Evolutionary conservation across 2,797 vertebrate species (phyloP), one percentile per base, ranked within the genome.

Genomic region (Cottoperca gobio): DNA sequence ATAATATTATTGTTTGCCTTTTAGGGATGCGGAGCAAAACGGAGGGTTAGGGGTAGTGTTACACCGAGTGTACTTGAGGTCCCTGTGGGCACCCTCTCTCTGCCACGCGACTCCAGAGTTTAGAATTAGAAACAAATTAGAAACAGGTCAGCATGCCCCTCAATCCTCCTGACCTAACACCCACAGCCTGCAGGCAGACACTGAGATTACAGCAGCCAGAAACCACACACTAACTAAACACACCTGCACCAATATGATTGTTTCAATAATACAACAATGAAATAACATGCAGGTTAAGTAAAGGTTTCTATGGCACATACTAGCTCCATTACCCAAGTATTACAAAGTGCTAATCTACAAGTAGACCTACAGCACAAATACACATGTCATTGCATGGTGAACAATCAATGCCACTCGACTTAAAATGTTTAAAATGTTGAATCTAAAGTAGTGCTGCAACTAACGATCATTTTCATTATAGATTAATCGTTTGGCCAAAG

Each of bases 1-100:
- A 85, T 60, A 92, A 91, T 87, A 68, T 93, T 91, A 81, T 84
- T 87, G 86, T 88, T 91, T 83, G 73, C 37, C 54, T 90, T 89
- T 76, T 69, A 75, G 55, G 67, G 59, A 61, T 23, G 73, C 10
- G 14, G 65, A 19, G 71, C 77, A 79, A 58, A 90, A 75, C 70
- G 71, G 49, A 67, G 61, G 72, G 57, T 76, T 73, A 55, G 73
- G 46, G 73, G 61, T 73, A 69, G 73, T 28, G 86, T 82, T 86
- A 74, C 70, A 72, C 48, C 26, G 10, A 2, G 73, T 70, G 66
- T 62, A 19, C 68, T 71, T 52, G 72, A 59, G 74, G 70, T 85
- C 86, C 84, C 86, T 1, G 57, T 16, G 83, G 84, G 81, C 63
- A n/a, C 82, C 66, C 45, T 79, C 66, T 79, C 66, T 48, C 78